These are phyloP conservation scores for Cactoblastis cactorum DNA, from an alignment of 2,888 invertebrate genomes.

Conservation along the genomic window DNA sequence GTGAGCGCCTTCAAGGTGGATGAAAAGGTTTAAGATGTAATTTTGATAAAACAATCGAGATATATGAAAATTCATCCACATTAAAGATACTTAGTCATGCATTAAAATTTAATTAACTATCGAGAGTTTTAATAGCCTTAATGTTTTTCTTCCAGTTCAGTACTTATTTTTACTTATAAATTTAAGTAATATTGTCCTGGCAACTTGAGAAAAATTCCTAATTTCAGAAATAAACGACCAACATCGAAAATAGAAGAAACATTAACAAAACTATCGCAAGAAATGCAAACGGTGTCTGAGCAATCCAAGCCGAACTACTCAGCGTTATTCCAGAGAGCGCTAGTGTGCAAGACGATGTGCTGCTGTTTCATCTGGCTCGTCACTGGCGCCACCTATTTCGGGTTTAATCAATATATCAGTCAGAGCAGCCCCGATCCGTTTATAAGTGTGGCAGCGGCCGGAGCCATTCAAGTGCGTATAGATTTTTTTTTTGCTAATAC, in stretches of 20 bases:
- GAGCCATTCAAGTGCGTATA: slow-evolving; percentile 55
- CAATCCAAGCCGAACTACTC: slow-evolving; percentile 71
- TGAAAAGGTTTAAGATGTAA: not conserved
- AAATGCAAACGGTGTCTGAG: slow-evolving; percentile 35
- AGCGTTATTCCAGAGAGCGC: slow-evolving; percentile 82
- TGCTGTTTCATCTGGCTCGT: slow-evolving; percentile 89
- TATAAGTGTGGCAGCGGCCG: slow-evolving; percentile 85
- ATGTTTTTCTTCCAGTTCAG: too few relatives aligned
- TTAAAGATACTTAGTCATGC: too few relatives aligned
- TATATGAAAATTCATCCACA: too few relatives aligned
- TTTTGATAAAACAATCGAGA: not conserved
- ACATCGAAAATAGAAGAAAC: slow-evolving; percentile 65
- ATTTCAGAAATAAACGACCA: slow-evolving; percentile 70
- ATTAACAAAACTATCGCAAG: slow-evolving; percentile 51
- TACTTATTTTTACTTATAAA: too few relatives aligned
- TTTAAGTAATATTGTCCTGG: too few relatives aligned
- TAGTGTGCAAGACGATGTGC: slow-evolving; percentile 82
- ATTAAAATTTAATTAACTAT: too few relatives aligned
- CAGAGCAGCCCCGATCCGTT: slow-evolving; percentile 89
- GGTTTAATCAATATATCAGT: slow-evolving; percentile 90
- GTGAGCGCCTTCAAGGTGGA: not conserved
- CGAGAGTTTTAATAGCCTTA: too few relatives aligned
- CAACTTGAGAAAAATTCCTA: too few relatives aligned
- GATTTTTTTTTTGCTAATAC: not conserved
- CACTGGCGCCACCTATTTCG: slow-evolving; percentile 90